These are phyloP conservation scores for Tragelaphus strepsiceros DNA, from an alignment of 2,113 vertebrate genomes.

Conservation along the genomic window DNA sequence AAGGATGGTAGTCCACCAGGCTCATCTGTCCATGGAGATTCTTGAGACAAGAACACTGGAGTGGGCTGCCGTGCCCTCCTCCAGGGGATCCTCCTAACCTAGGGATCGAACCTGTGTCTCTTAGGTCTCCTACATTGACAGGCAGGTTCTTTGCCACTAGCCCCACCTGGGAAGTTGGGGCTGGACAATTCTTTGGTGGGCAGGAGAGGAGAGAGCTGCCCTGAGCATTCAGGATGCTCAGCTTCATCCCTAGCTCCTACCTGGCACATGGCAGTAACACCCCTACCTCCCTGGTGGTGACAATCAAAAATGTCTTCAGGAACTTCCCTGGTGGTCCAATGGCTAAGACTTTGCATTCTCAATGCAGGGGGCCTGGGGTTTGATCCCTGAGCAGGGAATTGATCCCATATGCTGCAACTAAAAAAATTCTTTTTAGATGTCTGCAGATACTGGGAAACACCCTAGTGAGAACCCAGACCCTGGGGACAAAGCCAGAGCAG, in stretches of 20 bases:
- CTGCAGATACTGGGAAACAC: neutral
- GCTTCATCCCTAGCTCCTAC: neutral
- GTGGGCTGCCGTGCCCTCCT: neutral
- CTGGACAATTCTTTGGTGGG: neutral
- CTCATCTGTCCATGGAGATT: neutral
- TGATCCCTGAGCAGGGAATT: neutral
- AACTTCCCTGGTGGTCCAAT: neutral
- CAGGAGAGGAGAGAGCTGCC: rapidly evolving
- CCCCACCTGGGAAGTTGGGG: neutral
- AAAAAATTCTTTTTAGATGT: neutral
- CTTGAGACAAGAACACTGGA: neutral
- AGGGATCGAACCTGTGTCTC: neutral
- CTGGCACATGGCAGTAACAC: too few relatives aligned
- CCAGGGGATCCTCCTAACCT: neutral
- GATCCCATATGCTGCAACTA: neutral
- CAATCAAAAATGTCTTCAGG: neutral
- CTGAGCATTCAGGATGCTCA: neutral
- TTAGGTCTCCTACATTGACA: neutral
- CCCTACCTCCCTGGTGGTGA: neutral
- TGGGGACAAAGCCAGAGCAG: rapidly evolving
- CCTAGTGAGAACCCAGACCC: neutral
- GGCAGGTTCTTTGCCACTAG: neutral
- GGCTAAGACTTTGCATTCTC: neutral
- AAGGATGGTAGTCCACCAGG: neutral
- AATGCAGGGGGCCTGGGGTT: neutral